These are phyloP conservation scores for Ceratoteleas bidentatus DNA, from an alignment of 1,140 invertebrate genomes.

Conservation along the genomic window DNA sequence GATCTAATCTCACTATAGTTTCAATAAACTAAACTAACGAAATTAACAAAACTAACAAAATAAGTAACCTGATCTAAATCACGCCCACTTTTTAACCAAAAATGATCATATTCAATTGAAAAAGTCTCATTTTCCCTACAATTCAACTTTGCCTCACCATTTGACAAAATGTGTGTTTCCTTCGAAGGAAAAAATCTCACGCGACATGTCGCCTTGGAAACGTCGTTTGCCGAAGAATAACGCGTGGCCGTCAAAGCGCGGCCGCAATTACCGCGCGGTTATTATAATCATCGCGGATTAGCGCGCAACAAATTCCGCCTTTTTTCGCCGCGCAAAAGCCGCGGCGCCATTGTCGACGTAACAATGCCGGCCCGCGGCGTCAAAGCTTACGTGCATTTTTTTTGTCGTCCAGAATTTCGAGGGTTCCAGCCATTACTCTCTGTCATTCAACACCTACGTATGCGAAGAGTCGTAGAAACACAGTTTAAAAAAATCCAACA, in stretches of 20 bases:
- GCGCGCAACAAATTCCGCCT: slow-evolving; percentile 28
- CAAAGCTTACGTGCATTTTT: slow-evolving; percentile 55
- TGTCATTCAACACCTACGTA: slow-evolving; percentile 57
- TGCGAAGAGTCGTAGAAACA: slow-evolving; percentile 71
- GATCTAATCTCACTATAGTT: no score
- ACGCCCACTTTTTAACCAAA: no score
- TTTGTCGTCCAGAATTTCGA: slow-evolving; percentile 50
- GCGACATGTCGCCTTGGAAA: no score
- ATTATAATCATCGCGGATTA: slow-evolving; percentile 30
- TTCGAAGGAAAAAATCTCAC: no score
- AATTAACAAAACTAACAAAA: no score
- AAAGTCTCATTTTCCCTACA: no score
- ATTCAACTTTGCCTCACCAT: no score
- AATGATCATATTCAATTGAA: no score
- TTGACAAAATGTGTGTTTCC: no score
- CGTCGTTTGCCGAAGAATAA: no score
- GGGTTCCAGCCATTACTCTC: slow-evolving; percentile 59
- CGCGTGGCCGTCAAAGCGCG: slow-evolving; percentile 22
- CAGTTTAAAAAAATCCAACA: slow-evolving; percentile 78
- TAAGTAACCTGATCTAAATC: no score
- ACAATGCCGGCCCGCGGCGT: slow-evolving; percentile 38
- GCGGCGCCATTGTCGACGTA: slow-evolving; percentile 38
- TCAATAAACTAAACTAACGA: no score
- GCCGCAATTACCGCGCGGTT: slow-evolving; percentile 30
- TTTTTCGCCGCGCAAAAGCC: slow-evolving; percentile 34